Base-by-base conservation (phyloP, 92 coral and sea anemone species). In the Zoanthus solanderi region DNA sequence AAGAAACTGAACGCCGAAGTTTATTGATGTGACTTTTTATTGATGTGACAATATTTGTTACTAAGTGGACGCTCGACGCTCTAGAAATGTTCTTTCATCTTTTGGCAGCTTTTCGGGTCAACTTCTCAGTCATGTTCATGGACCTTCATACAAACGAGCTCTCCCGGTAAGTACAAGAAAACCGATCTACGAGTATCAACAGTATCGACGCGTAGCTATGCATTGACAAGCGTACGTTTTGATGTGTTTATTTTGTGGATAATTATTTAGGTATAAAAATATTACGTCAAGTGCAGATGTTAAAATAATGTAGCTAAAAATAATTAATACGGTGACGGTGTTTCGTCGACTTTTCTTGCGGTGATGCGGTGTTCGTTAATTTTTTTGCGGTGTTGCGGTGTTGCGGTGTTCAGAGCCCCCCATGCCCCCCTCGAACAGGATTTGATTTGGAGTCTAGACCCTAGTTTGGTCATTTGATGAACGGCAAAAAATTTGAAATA, bases 391-490 rank as follows among this genome's bases (percentile, higher is more conserved):
- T 85, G 83, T 87, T 75, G 68, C 82, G 83, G 89, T 85, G 83
- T 87, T 88, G 86, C 91, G 87, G 87, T 88, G 80, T 54, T 88
- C 84, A 67, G 72, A 10, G 56, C 66, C 89, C 80, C 83, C 81
- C 71, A 73, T 75, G 84, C 50, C 78, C 78, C 85, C 80, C 72
- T 80, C 88, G 0, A 0, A 7, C 7, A 52, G 57, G 6, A 5
- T 50, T 50, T 50, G 9, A 52, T 52, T 37, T 37, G 42, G 42
- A 37, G 42, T 37, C 42, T 37, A 37, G 42, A 4, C 2, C 2
- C 42, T 37, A 37, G 42, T 37, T 37, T 37, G 42, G 42, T 37
- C 42, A 37, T 37, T 37, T 37, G 42, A 37, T 37, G 42, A 37
- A 37, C 3, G 42, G 42, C 42, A 37, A 37, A 37, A 2, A 37